phyloP scores from a whole-genome alignment of 2,113 vertebrate genomes.

The Corvus cornix region DNA sequence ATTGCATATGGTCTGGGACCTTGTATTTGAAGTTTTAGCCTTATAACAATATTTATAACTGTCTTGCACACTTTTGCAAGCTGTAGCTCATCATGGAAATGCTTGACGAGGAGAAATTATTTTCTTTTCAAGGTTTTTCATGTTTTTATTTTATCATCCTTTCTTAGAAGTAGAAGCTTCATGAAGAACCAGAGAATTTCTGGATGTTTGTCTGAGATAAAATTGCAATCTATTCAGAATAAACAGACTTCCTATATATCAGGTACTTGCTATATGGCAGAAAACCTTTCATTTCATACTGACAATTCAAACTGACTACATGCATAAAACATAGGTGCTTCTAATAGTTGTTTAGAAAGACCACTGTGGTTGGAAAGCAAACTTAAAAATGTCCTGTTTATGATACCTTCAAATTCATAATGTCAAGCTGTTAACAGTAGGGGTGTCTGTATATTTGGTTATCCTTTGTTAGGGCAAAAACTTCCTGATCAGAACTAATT shows the following conservation, averaged over 20 bases:
- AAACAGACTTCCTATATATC: slow-evolving; percentile 60
- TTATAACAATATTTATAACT: background rate
- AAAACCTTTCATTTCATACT: background rate
- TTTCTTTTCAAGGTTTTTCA: background rate
- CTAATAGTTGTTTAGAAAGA: background rate
- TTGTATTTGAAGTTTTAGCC: background rate
- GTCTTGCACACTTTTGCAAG: background rate
- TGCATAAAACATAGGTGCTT: background rate
- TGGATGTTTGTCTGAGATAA: slow-evolving; percentile 86
- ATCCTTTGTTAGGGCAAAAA: background rate
- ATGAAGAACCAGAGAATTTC: slow-evolving; percentile 91
- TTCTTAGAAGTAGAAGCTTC: slow-evolving; percentile 86
- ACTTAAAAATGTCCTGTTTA: background rate
- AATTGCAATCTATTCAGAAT: slow-evolving; percentile 78
- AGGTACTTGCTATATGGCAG: slow-evolving; percentile 67
- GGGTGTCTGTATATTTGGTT: background rate
- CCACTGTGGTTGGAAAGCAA: background rate
- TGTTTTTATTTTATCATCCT: background rate
- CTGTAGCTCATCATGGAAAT: background rate
- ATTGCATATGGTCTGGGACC: background rate
- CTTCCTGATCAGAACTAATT: background rate
- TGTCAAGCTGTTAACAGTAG: background rate
- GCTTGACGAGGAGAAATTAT: background rate
- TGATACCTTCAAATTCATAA: background rate
- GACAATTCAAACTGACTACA: background rate